These are phyloP conservation scores for Mya arenaria DNA, from an alignment of 1,140 invertebrate genomes.

Conservation along the genomic window DNA sequence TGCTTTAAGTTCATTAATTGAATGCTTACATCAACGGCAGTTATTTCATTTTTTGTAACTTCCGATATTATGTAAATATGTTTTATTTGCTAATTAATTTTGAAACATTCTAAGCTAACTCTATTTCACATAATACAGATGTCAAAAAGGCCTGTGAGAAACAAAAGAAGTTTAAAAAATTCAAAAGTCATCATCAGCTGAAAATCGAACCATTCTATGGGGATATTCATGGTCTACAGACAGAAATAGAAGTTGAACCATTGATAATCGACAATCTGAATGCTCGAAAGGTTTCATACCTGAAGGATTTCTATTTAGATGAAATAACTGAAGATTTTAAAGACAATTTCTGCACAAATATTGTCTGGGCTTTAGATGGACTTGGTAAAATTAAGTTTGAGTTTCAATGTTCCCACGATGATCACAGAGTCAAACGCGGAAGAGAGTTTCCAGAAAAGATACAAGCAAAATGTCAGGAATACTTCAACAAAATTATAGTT, in stretches of 20 bases:
- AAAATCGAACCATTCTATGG: slow-evolving; percentile 1
- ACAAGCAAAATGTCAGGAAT: neutral
- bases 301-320: slow-evolving; percentile 28
- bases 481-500: neutral
- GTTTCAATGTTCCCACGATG: slow-evolving; percentile 6
- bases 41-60: too few relatives aligned
- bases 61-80: too few relatives aligned
- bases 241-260: neutral
- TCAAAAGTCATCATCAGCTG: neutral
- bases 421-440: neutral
- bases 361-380: neutral
- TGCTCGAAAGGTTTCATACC: neutral
- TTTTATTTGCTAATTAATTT: neutral
- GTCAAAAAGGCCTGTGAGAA: neutral
- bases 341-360: neutral
- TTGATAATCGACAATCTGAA: neutral
- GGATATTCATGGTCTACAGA: neutral
- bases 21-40: too few relatives aligned
- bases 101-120: neutral
- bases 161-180: neutral
- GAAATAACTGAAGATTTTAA: slow-evolving; percentile 3
- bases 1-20: too few relatives aligned
- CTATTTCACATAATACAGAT: neutral
- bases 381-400: neutral
- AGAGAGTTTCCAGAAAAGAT: neutral